These are phyloP conservation scores for Microctonus hyperodae DNA, from an alignment of 2,888 invertebrate genomes.

Conservation along the genomic window DNA sequence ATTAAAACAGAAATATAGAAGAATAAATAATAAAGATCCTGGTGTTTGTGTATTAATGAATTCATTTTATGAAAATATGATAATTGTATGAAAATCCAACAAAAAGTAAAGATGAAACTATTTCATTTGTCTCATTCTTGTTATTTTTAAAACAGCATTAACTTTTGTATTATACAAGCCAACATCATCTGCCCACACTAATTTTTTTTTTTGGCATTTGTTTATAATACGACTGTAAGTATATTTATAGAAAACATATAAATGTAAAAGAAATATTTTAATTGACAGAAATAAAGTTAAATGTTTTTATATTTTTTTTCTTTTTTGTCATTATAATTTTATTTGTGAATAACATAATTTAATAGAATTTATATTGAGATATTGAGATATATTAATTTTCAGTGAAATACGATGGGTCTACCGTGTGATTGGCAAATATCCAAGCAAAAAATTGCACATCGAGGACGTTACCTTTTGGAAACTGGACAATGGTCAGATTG, in stretches of 20 bases:
- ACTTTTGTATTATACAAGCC: not conserved
- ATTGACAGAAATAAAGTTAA: conserved; percentile 3
- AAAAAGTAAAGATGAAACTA: not conserved
- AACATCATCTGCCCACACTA: conserved; percentile 23
- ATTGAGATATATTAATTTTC: not conserved
- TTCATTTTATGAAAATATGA: no score
- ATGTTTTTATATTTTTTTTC: not conserved
- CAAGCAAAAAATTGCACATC: conserved; percentile 74
- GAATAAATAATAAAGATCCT: not conserved
- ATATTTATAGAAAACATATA: conserved; percentile 29
- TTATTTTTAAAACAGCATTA: conserved; percentile 7
- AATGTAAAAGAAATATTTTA: not conserved
- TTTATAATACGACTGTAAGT: conserved; percentile 23
- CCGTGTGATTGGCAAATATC: conserved; percentile 80
- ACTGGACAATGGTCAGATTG: conserved; percentile 86
- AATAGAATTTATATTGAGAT: not conserved
- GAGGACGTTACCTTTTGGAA: conserved; percentile 78
- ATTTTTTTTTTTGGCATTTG: conserved; percentile 31
- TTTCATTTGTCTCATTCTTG: conserved; percentile 12
- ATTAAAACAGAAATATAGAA: not conserved
- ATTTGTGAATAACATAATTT: not conserved
- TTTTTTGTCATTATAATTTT: not conserved
- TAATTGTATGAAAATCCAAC: not conserved
- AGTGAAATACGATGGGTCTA: conserved; percentile 63
- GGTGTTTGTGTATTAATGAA: not conserved